Evolutionary conservation across 1,140 invertebrate genomes (phyloP), one percentile per base, ranked within the genome.

Genomic region (Augochlora pura): DNA sequence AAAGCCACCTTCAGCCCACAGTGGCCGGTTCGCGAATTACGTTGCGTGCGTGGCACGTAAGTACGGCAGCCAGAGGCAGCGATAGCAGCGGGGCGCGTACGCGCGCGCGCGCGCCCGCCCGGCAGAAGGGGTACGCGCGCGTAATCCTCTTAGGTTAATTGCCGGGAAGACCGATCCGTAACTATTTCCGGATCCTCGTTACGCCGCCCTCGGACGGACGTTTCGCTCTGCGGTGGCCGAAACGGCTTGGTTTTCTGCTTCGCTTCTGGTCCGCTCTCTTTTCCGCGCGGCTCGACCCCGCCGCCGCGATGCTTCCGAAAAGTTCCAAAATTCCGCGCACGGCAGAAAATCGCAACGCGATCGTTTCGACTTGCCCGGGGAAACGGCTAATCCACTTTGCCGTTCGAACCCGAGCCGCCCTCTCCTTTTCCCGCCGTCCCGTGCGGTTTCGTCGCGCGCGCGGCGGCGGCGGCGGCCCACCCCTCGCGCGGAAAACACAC

Each of bases 141-240:
- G 57, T 85, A 85, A 85, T 85, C 84, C 84, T 85, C 78, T 85
- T 81, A 81, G 65, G 69, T 80, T 85, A 85, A 85, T 85, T 85
- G 69, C 65, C 68, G 73, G 83, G 72, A 78, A 84, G 69, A 77
- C 78, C 65, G 82, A 85, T 75, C 76, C 84, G 65, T 54, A 27
- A 57, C 59, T 57, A 76, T 82, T 84, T 84, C 77, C 73, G 73
- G 65, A 69, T 73, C 72, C 77, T 70, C 82, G 76, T 74, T 67
- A 70, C 65, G 52, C 27, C 49, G 49, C 49, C 49, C 49, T 52
- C 16, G 49, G 49, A 52, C 49, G 18, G 3, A 21, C 14, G 49
- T 52, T 52, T 21, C 49, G 49, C 5, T 14, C 42, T 57, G 54
- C 21, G 4, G 21, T 5, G 12, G 16, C 12, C 2, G 49, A 32